These are phyloP conservation scores for Coluber constrictor DNA, from an alignment of 2,797 vertebrate genomes.

Conservation along the genomic window DNA sequence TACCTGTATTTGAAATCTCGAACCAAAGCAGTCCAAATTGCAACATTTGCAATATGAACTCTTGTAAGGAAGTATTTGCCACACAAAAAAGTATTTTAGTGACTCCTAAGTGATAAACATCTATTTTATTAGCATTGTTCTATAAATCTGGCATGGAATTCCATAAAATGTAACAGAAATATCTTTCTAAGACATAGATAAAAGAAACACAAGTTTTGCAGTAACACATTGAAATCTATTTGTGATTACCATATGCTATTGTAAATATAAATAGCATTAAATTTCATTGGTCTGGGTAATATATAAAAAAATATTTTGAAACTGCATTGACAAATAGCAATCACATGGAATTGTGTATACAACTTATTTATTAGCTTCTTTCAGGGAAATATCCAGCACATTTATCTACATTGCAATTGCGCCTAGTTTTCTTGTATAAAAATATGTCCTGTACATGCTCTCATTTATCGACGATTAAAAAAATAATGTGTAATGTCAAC, in stretches of 20 bases:
- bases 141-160: background rate
- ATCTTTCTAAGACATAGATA: conserved; percentile 21
- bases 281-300: conserved; percentile 46
- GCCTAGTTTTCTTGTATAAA: background rate
- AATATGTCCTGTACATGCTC: conserved; percentile 31
- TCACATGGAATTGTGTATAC: conserved; percentile 51
- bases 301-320: conserved; percentile 52
- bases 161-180: conserved; percentile 24
- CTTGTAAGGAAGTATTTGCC: background rate
- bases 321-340: conserved; percentile 48
- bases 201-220: conserved; percentile 36
- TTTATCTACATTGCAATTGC: conserved; percentile 32
- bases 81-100: rapidly evolving
- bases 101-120: background rate
- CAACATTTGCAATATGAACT: background rate
- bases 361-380: conserved; percentile 58
- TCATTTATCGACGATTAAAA: conserved; percentile 33
- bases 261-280: conserved; percentile 55
- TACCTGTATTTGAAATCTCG: too few species aligned
- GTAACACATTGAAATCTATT: conserved; percentile 39
- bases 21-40: background rate
- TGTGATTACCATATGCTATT: conserved; percentile 36
- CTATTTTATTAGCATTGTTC: background rate
- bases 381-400: conserved; percentile 38
- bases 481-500: background rate